A percentile compares a stretch with the other conserved stretches of the same genome.
These are phyloP conservation scores for Eudyptes chrysolophus DNA, from an alignment of 2,113 vertebrate species.

Conservation along the genomic window DNA sequence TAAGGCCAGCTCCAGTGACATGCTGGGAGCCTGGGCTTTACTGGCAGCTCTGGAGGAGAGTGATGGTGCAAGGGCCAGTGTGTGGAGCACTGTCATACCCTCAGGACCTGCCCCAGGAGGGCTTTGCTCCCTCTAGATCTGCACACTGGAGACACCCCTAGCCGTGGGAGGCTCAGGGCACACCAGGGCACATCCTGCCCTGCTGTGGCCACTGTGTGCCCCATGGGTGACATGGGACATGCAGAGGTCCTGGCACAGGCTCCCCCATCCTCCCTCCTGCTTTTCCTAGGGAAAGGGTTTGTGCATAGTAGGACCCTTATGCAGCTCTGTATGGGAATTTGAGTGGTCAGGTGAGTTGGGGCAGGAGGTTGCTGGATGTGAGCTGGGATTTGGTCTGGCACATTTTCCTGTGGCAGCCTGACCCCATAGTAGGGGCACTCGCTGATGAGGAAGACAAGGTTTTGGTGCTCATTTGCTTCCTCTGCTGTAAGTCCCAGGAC, in stretches of 20 bases:
- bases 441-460: neutral
- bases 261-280: neutral
- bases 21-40: neutral
- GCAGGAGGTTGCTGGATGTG: fast-evolving
- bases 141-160: fast-evolving
- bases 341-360: fast-evolving
- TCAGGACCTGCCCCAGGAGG: neutral
- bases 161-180: neutral
- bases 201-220: neutral
- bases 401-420: neutral
- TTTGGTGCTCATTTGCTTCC: neutral
- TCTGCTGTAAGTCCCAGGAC: neutral
- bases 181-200: neutral
- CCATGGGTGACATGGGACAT: neutral
- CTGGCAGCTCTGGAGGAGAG: neutral
- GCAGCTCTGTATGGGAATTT: neutral
- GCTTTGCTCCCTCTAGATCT: neutral
- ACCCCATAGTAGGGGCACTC: fast-evolving
- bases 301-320: fast-evolving
- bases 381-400: neutral
- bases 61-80: fast-evolving
- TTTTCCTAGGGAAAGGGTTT: neutral
- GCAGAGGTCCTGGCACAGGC: neutral
- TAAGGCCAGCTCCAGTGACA: neutral
- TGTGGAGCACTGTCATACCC: fast-evolving